Percentiles rank a stretch among this genome's conserved stretches.
phyloP scores from a whole-genome alignment of 2,113 vertebrate genomes.

The Equus przewalskii region DNA sequence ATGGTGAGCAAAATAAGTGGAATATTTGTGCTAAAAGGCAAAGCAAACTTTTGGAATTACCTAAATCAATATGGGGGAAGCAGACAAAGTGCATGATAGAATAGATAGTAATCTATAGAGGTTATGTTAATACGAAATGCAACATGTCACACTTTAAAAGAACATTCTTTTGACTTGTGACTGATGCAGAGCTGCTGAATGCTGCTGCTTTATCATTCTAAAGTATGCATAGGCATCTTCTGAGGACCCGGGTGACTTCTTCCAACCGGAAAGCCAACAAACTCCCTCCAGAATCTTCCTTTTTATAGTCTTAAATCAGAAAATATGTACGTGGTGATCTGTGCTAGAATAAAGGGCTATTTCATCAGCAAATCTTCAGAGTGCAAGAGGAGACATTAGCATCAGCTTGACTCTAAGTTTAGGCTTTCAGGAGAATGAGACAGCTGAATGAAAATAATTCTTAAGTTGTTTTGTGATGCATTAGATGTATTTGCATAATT shows the following conservation, averaged over 20 bases:
- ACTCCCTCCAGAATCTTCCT: slow-evolving; percentile 24
- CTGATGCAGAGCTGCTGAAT: not conserved
- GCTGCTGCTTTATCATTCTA: not conserved
- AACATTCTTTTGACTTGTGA: slow-evolving; percentile 36
- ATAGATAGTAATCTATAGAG: not conserved
- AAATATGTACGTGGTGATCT: not conserved
- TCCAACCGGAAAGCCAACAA: not conserved
- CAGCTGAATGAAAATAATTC: not conserved
- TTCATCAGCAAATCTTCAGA: not conserved
- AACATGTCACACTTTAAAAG: slow-evolving; percentile 23
- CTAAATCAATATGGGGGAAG: not conserved
- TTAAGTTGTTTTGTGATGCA: not conserved
- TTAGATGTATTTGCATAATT: not conserved
- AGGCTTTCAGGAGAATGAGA: slow-evolving; percentile 43
- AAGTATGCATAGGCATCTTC: not conserved
- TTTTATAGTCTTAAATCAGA: slow-evolving; percentile 9
- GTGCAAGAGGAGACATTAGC: not conserved
- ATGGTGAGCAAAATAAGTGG: not conserved
- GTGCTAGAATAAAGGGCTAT: not conserved
- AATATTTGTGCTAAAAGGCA: slow-evolving; percentile 48
- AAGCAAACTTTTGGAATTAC: slow-evolving; percentile 30
- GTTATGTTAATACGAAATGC: slow-evolving; percentile 38
- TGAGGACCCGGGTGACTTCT: not conserved
- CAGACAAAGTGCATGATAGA: not conserved
- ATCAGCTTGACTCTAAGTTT: not conserved